Base-by-base conservation (phyloP, 2,113 vertebrate species). In the Corythornis cristatus region DNA sequence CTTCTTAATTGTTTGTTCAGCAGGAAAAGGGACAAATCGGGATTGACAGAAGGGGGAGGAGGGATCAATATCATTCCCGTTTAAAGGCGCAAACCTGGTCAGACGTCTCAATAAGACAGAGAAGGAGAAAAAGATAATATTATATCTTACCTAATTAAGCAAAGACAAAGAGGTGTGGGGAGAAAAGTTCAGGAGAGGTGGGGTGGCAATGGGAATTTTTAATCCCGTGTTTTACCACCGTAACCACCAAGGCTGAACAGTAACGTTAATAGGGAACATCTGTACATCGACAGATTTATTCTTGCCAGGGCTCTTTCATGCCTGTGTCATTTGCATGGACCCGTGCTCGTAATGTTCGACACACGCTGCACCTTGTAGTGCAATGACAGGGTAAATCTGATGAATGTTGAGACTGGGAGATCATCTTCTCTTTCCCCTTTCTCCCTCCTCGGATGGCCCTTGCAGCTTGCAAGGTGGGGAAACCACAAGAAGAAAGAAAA, bases 131-230 rank as follows among this genome's bases (percentile, higher is more conserved):
- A 85, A 71, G 45, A 42, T 50, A 86, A 77, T 89, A 85, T 91
- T 87, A 82, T 83, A 89, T 45, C 66, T 91, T 53, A 93, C 78
- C 93, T 91, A 95, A 95, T 96, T 96, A 96, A 91, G 87, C 28
- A 78, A 95, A 96, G 96, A 96, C 93, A 95, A 96, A 96, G 96
- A 93, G 93, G 89, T 91, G 87, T 76, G 78, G 78, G 91, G 93
- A 95, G 89, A 95, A 92, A 65, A 87, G 94, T 89, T 89, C 72
- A 57, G 65, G 37, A 88, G 88, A 91, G 92, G 90, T 96, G 93
- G 89, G 85, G 93, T 80, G 72, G 85, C 58, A 88, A 37, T 3
- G 68, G 75, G 90, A 80, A 91, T 93, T 96, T 91, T 95, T 93
- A 91, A 86, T 79, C 86, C 67, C 0, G 66, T 92, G 61, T 84